phyloP scores from a whole-genome alignment of 2,888 invertebrate species.

The Hecatera dysodea region DNA sequence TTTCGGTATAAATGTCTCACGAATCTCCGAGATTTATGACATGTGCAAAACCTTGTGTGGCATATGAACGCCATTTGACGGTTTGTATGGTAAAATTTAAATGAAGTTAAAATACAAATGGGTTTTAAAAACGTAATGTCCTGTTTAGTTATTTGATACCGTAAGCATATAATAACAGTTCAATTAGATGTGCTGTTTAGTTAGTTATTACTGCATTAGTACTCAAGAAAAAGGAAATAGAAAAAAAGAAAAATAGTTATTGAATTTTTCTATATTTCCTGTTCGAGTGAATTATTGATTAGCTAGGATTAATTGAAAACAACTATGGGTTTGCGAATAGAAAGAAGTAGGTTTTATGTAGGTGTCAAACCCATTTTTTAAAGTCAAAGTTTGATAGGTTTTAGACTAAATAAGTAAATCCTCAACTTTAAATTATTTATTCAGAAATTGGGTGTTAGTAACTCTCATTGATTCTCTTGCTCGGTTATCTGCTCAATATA shows the following conservation, averaged over 20 bases:
- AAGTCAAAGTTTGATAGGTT: too few relatives aligned
- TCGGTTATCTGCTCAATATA: not conserved
- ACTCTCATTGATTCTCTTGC: not conserved
- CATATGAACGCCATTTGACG: conserved; percentile 36
- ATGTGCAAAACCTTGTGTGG: conserved; percentile 46
- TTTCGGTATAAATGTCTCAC: conserved; percentile 56
- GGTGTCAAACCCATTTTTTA: too few relatives aligned
- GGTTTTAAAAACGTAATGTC: conserved; percentile 7
- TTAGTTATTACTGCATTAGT: not conserved
- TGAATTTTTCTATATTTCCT: not conserved
- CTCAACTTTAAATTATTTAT: too few relatives aligned
- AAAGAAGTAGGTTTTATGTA: too few relatives aligned
- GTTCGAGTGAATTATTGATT: not conserved
- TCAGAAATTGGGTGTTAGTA: too few relatives aligned
- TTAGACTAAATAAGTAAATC: too few relatives aligned
- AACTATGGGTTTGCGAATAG: too few relatives aligned
- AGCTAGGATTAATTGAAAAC: not conserved
- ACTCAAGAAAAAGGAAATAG: not conserved
- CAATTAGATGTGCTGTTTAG: not conserved
- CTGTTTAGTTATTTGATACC: not conserved
- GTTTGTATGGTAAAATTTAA: conserved; percentile 14
- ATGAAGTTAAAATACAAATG: conserved; percentile 19
- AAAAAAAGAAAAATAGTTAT: conserved; percentile 9
- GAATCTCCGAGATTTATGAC: conserved; percentile 67
- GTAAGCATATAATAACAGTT: conserved; percentile 1